These are phyloP conservation scores for Mesopsocus fuscifrons DNA, from an alignment of 2,888 invertebrate genomes.

Conservation along the genomic window DNA sequence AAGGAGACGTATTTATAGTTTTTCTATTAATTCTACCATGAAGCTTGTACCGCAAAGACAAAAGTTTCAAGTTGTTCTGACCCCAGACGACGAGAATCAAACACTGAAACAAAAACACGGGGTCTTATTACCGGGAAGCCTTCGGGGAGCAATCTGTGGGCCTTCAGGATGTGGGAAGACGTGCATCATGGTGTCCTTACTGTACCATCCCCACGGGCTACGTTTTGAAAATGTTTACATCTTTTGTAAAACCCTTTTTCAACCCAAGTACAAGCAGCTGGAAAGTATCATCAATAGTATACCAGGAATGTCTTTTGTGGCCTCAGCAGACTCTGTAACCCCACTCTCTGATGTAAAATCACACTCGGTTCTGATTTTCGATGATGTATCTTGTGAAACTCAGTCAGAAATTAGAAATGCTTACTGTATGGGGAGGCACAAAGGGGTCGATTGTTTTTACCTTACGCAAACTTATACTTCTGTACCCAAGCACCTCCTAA, in stretches of 20 bases:
- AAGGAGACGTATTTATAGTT: not conserved
- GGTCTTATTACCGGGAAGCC: conserved; percentile 18
- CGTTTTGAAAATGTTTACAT: conserved; percentile 16
- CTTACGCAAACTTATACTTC: conserved; percentile 21
- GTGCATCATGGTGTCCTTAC: conserved; percentile 15
- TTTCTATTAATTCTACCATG: not conserved
- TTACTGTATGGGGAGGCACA: conserved; percentile 22
- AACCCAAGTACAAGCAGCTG: too few relatives aligned
- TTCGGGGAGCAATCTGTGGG: conserved; percentile 16
- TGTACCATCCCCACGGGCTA: conserved; percentile 15
- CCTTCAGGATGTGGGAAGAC: conserved; percentile 17
- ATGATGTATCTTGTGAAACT: conserved; percentile 22
- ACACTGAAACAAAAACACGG: conserved; percentile 17
- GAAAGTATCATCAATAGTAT: too few relatives aligned
- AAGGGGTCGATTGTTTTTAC: conserved; percentile 21
- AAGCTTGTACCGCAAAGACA: not conserved
- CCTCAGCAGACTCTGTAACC: too few relatives aligned
- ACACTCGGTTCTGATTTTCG: conserved; percentile 23
- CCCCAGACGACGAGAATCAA: not conserved
- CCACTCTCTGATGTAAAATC: conserved; percentile 15
- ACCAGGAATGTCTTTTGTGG: too few relatives aligned
- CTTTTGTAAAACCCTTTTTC: conserved; percentile 17
- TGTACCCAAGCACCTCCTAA: conserved; percentile 22
- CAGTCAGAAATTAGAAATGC: conserved; percentile 19
- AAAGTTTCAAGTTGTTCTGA: not conserved